phyloP scores from a whole-genome alignment of 2,113 vertebrate species.

The Felis chaus region DNA sequence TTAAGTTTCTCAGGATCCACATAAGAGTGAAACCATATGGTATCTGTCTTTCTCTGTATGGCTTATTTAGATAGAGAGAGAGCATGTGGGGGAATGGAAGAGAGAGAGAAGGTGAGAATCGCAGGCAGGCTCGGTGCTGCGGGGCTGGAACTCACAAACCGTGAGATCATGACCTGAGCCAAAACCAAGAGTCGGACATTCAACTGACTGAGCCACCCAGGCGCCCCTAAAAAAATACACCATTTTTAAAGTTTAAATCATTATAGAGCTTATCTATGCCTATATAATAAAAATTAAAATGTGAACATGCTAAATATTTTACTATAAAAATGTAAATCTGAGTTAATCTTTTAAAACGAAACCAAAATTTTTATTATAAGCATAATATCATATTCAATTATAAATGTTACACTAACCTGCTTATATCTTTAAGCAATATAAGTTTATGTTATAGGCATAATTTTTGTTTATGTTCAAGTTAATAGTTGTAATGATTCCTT shows the following conservation, averaged over 20 bases:
- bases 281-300: neutral
- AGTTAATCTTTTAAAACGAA: slow-evolving; percentile 29
- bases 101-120: too few species aligned
- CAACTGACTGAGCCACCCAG: too few species aligned
- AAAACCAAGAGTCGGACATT: too few species aligned
- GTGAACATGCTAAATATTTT: neutral
- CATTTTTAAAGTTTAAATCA: neutral
- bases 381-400: slow-evolving; percentile 1
- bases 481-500: neutral
- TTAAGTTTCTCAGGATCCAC: too few species aligned
- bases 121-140: too few species aligned
- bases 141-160: too few species aligned
- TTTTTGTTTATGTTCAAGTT: neutral
- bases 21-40: too few species aligned
- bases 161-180: too few species aligned
- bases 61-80: too few species aligned
- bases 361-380: slow-evolving; percentile 26
- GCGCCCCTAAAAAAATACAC: too few species aligned
- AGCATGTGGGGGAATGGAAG: too few species aligned
- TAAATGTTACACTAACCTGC: slow-evolving; percentile 34
- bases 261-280: neutral
- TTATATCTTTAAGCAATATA: neutral
- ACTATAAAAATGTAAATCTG: neutral
- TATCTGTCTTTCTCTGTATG: too few species aligned
- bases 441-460: neutral